Conservation (phyloP, 2,888 invertebrate genomes). For the Shargacucullia verbasci region DNA sequence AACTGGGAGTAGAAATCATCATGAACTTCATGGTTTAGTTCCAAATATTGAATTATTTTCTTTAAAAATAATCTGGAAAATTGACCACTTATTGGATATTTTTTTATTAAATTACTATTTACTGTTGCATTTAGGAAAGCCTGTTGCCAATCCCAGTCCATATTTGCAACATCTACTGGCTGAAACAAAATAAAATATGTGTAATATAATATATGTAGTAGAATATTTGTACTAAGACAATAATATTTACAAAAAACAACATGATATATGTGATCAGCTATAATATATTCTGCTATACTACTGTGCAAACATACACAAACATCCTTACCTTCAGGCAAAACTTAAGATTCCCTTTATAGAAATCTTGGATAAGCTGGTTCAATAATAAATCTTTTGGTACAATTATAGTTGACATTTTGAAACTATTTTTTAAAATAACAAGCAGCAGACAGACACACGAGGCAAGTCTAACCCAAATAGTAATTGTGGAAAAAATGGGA, state of each 20-base stretch:
- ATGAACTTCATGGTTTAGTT: slow-evolving; percentile 89
- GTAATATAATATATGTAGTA: too few species aligned
- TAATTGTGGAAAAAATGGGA: too few species aligned
- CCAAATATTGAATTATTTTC: slow-evolving; percentile 89
- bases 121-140: slow-evolving; percentile 89
- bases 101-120: slow-evolving; percentile 83
- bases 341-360: slow-evolving; percentile 61
- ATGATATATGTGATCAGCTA: too few species aligned
- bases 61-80: slow-evolving; percentile 92
- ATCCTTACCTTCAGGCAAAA: slow-evolving; percentile 62
- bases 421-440: too few species aligned
- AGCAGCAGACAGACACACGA: too few species aligned
- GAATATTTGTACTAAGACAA: too few species aligned
- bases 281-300: too few species aligned
- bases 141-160: slow-evolving; percentile 89
- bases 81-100: slow-evolving; percentile 90
- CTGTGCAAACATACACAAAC: too few species aligned
- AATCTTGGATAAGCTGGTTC: slow-evolving; percentile 54
- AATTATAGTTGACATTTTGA: slow-evolving; percentile 18
- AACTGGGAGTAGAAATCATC: slow-evolving; percentile 91
- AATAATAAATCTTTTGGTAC: slow-evolving; percentile 19
- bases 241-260: too few species aligned
- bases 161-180: slow-evolving; percentile 64
- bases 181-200: slow-evolving; percentile 63
- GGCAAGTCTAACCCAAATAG: too few species aligned